A percentile compares a stretch with the other conserved stretches of the same genome.
phyloP scores from a whole-genome alignment of 2,888 invertebrate species.

The Sympetrum striolatum region DNA sequence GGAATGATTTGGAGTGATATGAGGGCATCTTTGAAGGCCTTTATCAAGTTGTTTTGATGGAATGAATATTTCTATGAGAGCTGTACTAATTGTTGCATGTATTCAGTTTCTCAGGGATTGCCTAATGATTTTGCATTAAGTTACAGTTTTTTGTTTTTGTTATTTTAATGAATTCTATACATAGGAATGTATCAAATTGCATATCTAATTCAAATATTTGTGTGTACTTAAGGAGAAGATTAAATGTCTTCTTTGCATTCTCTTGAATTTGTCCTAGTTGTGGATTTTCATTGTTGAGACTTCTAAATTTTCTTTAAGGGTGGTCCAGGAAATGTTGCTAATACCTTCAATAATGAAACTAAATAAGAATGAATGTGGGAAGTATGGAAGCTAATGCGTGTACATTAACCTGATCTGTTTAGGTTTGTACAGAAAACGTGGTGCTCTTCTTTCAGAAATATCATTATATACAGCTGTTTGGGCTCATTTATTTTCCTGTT shows the following conservation, averaged over 20 bases:
- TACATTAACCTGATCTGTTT: constrained; percentile 9
- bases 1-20: constrained; percentile 8
- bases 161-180: constrained; percentile 35
- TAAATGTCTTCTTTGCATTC: neutral
- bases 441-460: constrained; percentile 9
- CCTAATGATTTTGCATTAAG: constrained; percentile 21
- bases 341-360: constrained; percentile 18
- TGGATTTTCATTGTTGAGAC: constrained; percentile 25
- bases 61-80: constrained; percentile 20
- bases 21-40: constrained; percentile 13
- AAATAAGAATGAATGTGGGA: constrained; percentile 22
- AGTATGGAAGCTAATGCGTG: constrained; percentile 19
- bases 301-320: constrained; percentile 34
- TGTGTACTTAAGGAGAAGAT: neutral
- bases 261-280: constrained; percentile 22
- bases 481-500: constrained; percentile 38
- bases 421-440: neutral
- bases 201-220: constrained; percentile 16
- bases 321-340: constrained; percentile 26
- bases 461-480: constrained; percentile 35
- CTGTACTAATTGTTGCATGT: constrained; percentile 38
- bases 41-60: neutral
- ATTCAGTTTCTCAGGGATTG: constrained; percentile 42
- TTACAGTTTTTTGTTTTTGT: constrained; percentile 12
- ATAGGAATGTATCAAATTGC: neutral